Evolutionary conservation across 2,797 vertebrate genomes (phyloP).

Genomic region (Crocidura indochinensis): DNA sequence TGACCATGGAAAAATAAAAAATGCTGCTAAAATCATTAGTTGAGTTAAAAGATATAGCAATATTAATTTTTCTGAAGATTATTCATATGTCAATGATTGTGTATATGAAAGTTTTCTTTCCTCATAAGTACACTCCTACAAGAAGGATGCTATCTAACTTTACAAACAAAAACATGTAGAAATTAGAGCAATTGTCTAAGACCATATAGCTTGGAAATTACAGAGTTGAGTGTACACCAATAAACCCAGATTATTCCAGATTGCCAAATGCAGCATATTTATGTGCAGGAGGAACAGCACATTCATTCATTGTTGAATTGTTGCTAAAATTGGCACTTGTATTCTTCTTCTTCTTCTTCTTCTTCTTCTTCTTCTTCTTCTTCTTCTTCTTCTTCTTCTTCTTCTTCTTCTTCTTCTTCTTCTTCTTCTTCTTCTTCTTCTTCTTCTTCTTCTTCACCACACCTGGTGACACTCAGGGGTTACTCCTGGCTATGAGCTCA

Average conservation of each 20-base stretch:
- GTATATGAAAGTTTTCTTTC: neutral
- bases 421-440: neutral
- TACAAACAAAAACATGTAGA: constrained; percentile 22
- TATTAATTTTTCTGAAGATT: neutral
- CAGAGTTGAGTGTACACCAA: neutral
- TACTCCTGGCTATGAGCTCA: too few species aligned
- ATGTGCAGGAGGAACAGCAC: neutral
- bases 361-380: neutral
- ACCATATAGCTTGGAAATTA: neutral
- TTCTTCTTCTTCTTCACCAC: too few species aligned
- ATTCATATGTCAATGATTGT: constrained; percentile 1
- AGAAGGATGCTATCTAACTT: constrained; percentile 28
- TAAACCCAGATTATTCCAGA: neutral
- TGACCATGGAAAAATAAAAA: constrained; percentile 24
- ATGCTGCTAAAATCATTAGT: constrained; percentile 32
- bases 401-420: neutral
- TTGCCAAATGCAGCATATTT: neutral
- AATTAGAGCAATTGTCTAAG: neutral
- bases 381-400: neutral
- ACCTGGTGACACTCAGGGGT: too few species aligned
- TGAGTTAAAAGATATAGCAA: constrained; percentile 8
- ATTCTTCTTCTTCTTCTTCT: neutral
- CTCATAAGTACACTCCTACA: neutral
- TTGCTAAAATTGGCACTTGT: neutral
- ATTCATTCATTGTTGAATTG: neutral